A percentile compares a stretch with the other conserved stretches of the same genome.
These are phyloP conservation scores for Acronicta leporina DNA, from an alignment of 2,888 invertebrate species.

Conservation along the genomic window DNA sequence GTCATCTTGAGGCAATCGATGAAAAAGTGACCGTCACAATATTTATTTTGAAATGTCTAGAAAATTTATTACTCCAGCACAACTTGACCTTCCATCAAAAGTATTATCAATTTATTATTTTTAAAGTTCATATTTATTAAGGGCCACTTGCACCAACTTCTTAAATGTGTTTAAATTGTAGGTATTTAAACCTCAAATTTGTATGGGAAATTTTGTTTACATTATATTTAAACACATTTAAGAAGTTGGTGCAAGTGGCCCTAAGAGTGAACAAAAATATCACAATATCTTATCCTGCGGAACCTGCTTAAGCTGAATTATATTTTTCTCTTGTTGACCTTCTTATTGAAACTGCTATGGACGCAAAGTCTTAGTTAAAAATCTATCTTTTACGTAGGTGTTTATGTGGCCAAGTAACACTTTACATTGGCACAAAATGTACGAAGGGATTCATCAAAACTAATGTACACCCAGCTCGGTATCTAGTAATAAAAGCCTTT, in stretches of 20 bases:
- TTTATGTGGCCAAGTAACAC: slow-evolving; percentile 28
- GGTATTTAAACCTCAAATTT: no score
- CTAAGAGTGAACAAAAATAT: background rate
- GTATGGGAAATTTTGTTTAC: no score
- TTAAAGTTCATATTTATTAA: slow-evolving; percentile 27
- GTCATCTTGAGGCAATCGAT: slow-evolving; percentile 24
- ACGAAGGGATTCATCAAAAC: slow-evolving; percentile 11
- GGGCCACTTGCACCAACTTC: no score
- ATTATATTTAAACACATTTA: no score
- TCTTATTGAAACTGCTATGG: no score
- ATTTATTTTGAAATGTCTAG: slow-evolving; percentile 26
- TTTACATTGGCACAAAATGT: slow-evolving; percentile 4
- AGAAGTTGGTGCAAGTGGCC: no score
- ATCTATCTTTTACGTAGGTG: slow-evolving; percentile 1
- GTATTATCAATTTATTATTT: slow-evolving; percentile 15
- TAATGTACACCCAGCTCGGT: slow-evolving; percentile 5
- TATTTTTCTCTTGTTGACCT: no score
- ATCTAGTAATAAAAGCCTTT: slow-evolving; percentile 27
- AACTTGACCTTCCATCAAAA: slow-evolving; percentile 27
- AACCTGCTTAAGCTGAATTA: background rate
- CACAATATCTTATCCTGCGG: background rate
- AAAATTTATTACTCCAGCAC: slow-evolving; percentile 26
- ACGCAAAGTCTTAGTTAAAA: no score
- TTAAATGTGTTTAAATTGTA: no score
- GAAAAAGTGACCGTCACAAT: slow-evolving; percentile 29